Base-by-base conservation (phyloP, 2,797 vertebrate species). In the Phylloscopus collybita region DNA sequence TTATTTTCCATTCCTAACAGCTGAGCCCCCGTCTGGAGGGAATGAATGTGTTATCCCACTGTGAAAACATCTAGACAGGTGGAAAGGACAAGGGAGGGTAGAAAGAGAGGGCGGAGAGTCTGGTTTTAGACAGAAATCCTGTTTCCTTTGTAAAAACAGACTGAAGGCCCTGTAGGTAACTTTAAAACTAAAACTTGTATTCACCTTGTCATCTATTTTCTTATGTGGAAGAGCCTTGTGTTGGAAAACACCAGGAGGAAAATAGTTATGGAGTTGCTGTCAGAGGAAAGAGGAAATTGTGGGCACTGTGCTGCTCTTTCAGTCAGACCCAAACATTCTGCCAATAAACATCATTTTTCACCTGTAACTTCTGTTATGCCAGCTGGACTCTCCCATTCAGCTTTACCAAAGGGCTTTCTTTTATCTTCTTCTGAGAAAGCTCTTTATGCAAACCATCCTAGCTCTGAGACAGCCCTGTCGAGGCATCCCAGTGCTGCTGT, bases 51-150 rank as follows among this genome's bases (percentile, higher is more conserved):
- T 94, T 97, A 95, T 97, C 96, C 97, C 88, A 97, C 95, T 97
- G 96, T 97, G 91, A 94, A 97, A 93, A 86, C 66, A 94, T 96
- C 94, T 85, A 90, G 97, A 97, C 96, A 97, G 97, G 97, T 97
- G 97, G 96, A 96, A 93, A 93, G 71, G 91, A 92, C 82, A 95
- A 95, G 92, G 80, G 72, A 95, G 81, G 57, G 57, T 75, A 88
- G 67, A 86, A 79, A 81, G 70, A 74, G 76, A 94, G 79, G 87
- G 85, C 73, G 76, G 49, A 47, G 78, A 73, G 71, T 62, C 78
- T 93, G 65, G 32, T 17, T 89, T 94, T 74, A 96, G 82, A 79
- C 76, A 91, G 65, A 94, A 94, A 61, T 91, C 51, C 57, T 40
- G 15, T 79, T 94, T 94, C 76, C 75, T 83, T 95, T 89, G 56